A percentile compares a stretch with the other conserved stretches of the same genome.
These are phyloP conservation scores for Sminthurinus aureus DNA, from an alignment of 2,888 invertebrate genomes.

Conservation along the genomic window DNA sequence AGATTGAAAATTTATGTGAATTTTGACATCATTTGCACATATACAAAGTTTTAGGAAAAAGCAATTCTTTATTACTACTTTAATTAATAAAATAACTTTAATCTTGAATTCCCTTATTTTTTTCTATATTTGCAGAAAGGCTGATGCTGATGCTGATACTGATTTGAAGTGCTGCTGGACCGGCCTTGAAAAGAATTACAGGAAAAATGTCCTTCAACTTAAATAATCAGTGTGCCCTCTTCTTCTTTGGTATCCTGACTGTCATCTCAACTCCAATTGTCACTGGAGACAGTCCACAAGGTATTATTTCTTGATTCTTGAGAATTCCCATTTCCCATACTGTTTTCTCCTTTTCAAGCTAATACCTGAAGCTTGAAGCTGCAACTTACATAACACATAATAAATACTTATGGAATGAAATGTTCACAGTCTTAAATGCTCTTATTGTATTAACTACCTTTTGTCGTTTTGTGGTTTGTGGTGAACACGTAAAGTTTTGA, in stretches of 20 bases:
- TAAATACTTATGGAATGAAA: no score
- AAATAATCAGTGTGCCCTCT: slow-evolving; percentile 13
- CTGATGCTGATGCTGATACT: no score
- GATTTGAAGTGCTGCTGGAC: slow-evolving; percentile 1
- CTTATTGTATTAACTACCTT: not conserved
- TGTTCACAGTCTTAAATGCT: no score
- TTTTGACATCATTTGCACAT: no score
- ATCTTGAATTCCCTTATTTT: no score
- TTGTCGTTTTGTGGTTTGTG: not conserved
- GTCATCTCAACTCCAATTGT: not conserved
- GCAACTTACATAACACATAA: no score
- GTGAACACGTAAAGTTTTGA: not conserved
- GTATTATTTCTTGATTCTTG: not conserved
- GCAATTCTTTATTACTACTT: no score
- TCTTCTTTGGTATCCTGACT: slow-evolving; percentile 2
- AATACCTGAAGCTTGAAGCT: not conserved
- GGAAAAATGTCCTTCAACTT: slow-evolving; percentile 14
- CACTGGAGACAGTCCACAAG: slow-evolving; percentile 30
- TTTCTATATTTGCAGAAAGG: no score
- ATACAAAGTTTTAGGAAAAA: no score
- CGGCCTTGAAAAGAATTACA: slow-evolving; percentile 23
- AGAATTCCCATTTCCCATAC: not conserved
- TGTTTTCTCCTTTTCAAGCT: not conserved
- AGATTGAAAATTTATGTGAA: no score
- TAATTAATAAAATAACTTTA: no score